Evolutionary conservation across 2,797 vertebrate species (phyloP), one percentile per base, ranked within the genome.

Genomic region (Amblyopsis hoosieri): DNA sequence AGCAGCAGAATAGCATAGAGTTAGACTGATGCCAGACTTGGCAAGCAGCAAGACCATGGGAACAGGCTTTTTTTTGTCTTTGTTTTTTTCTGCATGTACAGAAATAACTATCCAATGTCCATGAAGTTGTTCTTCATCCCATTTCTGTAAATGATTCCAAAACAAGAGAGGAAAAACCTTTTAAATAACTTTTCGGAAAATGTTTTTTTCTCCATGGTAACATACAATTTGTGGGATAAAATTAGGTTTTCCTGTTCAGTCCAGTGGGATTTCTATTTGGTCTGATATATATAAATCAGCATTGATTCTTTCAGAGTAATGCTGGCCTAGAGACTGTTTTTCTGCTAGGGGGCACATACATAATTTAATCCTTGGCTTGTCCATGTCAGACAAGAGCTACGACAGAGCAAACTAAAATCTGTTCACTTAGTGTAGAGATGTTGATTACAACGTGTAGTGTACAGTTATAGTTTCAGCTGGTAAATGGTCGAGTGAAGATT

Each of bases 341-440:
- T 80, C 68, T 61, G 75, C 84, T 75, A 66, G 76, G 80, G 81
- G 83, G 68, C 76, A 77, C 79, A 69, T 84, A 63, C 83, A 80
- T 76, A 77, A 83, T 66, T 66, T 47, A 86, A 75, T 71, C 63
- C 56, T 63, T 17, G 62, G 76, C 73, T 73, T 69, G 82, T 83
- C 83, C 77, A 61, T 78, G 71, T 74, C 69, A 77, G 70, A 77
- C 54, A 42, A 75, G 74, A 62, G 51, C 76, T 57, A 75, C 69
- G 64, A 80, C 67, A 69, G 70, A 80, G 78, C 71, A 69, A 79
- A 78, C 70, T 72, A 69, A 65, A 74, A 76, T 71, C 64, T 63
- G 67, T 61, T 74, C 52, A 58, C 31, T 60, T 54, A 12, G 14
- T 45, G 66, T 45, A 72, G 71, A 87, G 73, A 83, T 78, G 75